Base-by-base conservation (phyloP, 1,140 invertebrate species). In the Galleria mellonella region DNA sequence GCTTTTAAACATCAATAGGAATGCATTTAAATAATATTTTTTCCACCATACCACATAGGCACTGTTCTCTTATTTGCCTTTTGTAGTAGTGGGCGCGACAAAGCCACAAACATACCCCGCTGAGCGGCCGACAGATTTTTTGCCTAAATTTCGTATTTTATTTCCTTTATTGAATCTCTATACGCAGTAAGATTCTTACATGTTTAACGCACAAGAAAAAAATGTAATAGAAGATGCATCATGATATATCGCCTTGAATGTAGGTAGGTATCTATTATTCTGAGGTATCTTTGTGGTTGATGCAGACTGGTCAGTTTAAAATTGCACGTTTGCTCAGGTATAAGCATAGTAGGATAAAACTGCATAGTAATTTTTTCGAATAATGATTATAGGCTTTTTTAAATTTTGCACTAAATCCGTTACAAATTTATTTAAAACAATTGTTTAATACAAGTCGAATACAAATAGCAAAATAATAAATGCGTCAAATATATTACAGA, bases 1-100 rank as follows among this genome's bases (percentile, higher is more conserved):
- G 74, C 76, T 83, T 83, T 84, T 84, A 84, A 84, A 83, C 78
- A 44, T 83, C 71, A 81, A 84, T 83, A 72, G 74, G 55, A 64
- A 51, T 59, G 66, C 79, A 83, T 83, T 83, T 84, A 81, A 74
- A 76, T 82, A 71, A 71, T 72, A 73, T 81, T 84, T 83, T 84
- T 79, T 74, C n/a, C 62, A 47, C 45, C 36, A 37, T 51, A 45
- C 48, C 56, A 50, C 50, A 48, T 48, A 60, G 51, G 66, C 49
- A 83, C 61, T 81, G 76, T 84, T 81, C 81, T 76, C 74, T 83
- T 84, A 84, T 83, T 84, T 84, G 78, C 74, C 76, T 68, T 75
- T 84, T 84, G 81, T 83, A 48, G 56, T 74, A 72, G 81, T 83
- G 81, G 81, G 81, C 81, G 75, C 81, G 81, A 84, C 81, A 81